Evolutionary conservation across 2,888 invertebrate species (phyloP).

Genomic region (Priocnemis perturbator): DNA sequence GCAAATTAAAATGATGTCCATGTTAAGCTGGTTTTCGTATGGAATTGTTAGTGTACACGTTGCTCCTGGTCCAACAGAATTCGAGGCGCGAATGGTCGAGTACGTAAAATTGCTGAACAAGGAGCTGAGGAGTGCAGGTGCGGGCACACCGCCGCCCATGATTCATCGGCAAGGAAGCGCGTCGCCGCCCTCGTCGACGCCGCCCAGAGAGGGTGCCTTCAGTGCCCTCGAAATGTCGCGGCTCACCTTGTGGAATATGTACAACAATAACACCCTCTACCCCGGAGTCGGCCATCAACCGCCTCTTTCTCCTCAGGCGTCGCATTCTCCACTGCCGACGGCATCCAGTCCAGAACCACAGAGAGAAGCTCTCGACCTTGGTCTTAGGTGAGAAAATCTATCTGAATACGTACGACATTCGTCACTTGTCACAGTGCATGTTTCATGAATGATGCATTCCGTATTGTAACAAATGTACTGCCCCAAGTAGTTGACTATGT

Average conservation of each 20-base stretch:
- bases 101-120: slow-evolving; percentile 85
- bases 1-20: too few relatives aligned
- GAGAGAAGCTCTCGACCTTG: slow-evolving; percentile 91
- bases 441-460: too few relatives aligned
- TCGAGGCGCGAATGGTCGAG: slow-evolving; percentile 87
- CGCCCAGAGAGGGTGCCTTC: slow-evolving; percentile 78
- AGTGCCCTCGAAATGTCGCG: slow-evolving; percentile 87
- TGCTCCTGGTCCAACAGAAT: slow-evolving; percentile 77
- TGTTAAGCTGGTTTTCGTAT: too few relatives aligned
- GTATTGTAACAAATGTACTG: too few relatives aligned
- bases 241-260: slow-evolving; percentile 88
- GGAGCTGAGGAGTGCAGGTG: slow-evolving; percentile 74
- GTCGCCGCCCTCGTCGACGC: slow-evolving; percentile 75
- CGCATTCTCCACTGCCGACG: slow-evolving; percentile 75
- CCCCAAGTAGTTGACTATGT: too few relatives aligned
- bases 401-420: too few relatives aligned
- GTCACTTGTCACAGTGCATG: too few relatives aligned
- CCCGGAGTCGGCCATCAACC: slow-evolving; percentile 65
- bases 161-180: slow-evolving; percentile 74
- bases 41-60: too few relatives aligned
- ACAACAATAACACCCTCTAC: slow-evolving; percentile 79
- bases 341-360: slow-evolving; percentile 76
- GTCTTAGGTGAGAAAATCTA: slow-evolving; percentile 66
- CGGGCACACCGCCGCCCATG: slow-evolving; percentile 73
- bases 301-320: slow-evolving; percentile 74